These are phyloP conservation scores for Chromoteleia sp. DNA, from an alignment of 2,888 invertebrate genomes.

Conservation along the genomic window DNA sequence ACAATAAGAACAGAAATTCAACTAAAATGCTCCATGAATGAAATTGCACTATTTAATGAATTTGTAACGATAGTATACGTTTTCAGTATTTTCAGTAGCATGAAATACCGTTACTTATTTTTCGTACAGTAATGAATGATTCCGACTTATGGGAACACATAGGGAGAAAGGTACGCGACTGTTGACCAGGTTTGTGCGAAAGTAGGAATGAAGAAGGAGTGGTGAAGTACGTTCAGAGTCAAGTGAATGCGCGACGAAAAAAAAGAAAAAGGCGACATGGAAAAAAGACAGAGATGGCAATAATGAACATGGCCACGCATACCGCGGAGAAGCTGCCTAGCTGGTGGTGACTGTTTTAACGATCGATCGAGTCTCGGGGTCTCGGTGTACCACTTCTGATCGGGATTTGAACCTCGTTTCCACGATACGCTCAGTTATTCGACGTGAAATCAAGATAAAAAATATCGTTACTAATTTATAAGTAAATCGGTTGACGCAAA, in stretches of 20 bases:
- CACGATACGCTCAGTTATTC: conserved; percentile 20
- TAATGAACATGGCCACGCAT: conserved; percentile 30
- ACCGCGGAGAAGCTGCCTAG: conserved; percentile 25
- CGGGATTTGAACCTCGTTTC: conserved; percentile 35
- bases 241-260: conserved; percentile 17
- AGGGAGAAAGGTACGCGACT: conserved; percentile 55
- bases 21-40: too few relatives aligned
- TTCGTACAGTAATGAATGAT: conserved; percentile 49
- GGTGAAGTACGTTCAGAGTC: conserved; percentile 24
- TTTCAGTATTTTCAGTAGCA: conserved; percentile 17
- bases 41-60: conserved; percentile 1
- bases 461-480: neutral
- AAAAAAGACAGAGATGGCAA: conserved; percentile 20
- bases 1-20: too few relatives aligned
- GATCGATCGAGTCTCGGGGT: conserved; percentile 9
- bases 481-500: neutral
- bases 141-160: conserved; percentile 41
- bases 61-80: neutral
- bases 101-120: conserved; percentile 54
- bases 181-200: conserved; percentile 35
- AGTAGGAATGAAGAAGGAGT: conserved; percentile 55
- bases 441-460: conserved; percentile 7
- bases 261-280: neutral
- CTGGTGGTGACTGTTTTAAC: conserved; percentile 41
- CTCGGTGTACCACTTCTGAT: conserved; percentile 41